Percentiles rank a stretch among this genome's conserved stretches.
Conservation (phyloP, 2,888 invertebrate species). For the Heterodera filipjevi region DNA sequence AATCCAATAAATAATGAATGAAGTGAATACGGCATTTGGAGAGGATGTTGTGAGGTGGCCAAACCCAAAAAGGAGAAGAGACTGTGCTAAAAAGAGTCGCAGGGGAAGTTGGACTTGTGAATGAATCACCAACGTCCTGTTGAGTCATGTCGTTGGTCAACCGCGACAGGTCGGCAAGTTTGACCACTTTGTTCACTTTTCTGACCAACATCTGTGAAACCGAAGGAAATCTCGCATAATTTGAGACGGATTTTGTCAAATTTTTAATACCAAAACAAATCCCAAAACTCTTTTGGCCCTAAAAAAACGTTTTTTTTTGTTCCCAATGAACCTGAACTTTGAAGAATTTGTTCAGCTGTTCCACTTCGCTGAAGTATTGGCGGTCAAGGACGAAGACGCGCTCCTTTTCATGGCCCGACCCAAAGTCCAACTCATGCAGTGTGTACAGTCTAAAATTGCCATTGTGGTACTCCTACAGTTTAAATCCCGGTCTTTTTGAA, state of each 20-base stretch:
- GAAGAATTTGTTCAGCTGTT: conserved; percentile 15
- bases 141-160: conserved; percentile 30
- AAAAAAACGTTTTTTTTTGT: no score
- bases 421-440: conserved; percentile 30
- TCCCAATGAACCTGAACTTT: conserved; percentile 11
- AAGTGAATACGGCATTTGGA: conserved; percentile 37
- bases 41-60: conserved; percentile 37
- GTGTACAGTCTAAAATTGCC: conserved; percentile 32
- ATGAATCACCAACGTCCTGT: conserved; percentile 17
- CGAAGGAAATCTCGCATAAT: no score
- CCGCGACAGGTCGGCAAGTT: conserved; percentile 31
- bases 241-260: no score
- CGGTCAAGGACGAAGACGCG: conserved; percentile 27
- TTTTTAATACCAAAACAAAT: no score
- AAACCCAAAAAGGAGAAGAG: conserved; percentile 42
- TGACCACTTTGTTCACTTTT: conserved; percentile 35
- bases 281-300: no score
- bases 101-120: neutral
- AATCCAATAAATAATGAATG: neutral
- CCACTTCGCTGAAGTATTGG: conserved; percentile 19
- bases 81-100: conserved; percentile 26
- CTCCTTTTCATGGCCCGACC: conserved; percentile 6
- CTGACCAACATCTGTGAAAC: conserved; percentile 28
- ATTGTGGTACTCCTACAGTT: no score
- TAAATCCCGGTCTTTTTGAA: no score